These are phyloP conservation scores for Neoarius graeffei DNA, from an alignment of 2,113 vertebrate species.

Conservation along the genomic window DNA sequence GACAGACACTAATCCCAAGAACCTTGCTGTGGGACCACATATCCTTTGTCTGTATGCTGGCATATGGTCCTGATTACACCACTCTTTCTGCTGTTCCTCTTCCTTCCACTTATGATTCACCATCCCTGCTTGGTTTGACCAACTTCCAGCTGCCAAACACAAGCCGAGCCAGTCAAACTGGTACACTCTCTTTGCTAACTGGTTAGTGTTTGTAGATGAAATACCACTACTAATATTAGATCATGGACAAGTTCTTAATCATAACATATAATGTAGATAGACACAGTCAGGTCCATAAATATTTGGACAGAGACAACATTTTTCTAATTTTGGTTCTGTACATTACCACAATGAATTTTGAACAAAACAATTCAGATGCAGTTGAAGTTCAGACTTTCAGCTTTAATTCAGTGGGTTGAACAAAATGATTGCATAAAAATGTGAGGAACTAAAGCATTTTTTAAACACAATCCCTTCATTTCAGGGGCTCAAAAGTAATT, in stretches of 20 bases:
- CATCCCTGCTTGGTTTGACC: not conserved
- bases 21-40: not conserved
- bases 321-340: too few relatives aligned
- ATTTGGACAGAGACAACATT: too few relatives aligned
- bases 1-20: not conserved
- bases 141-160: not conserved
- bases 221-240: not conserved
- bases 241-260: not conserved
- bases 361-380: too few relatives aligned
- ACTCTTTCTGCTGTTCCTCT: not conserved
- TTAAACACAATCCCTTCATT: too few relatives aligned
- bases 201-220: not conserved
- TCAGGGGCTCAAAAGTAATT: too few relatives aligned
- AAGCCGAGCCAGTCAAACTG: not conserved
- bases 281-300: too few relatives aligned
- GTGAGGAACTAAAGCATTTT: too few relatives aligned
- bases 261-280: not conserved
- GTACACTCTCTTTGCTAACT: not conserved
- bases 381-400: too few relatives aligned
- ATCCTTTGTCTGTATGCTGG: not conserved
- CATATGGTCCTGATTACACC: not conserved
- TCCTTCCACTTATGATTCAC: not conserved
- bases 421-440: too few relatives aligned
- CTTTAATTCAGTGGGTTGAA: too few relatives aligned
- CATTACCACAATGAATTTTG: too few relatives aligned